phyloP scores from a whole-genome alignment of 1,140 invertebrate species.

The Cydia splendana region DNA sequence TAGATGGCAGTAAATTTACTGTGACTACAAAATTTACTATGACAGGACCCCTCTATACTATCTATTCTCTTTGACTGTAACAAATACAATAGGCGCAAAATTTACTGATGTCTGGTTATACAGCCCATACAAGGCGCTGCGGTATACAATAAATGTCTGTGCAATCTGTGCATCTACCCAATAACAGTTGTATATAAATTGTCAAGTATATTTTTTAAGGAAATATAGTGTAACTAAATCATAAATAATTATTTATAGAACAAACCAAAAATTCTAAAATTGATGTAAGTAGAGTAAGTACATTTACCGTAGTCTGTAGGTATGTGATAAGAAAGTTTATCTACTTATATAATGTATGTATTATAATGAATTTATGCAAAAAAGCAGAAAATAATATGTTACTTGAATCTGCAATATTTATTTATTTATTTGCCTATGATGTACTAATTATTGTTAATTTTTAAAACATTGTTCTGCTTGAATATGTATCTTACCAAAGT shows the following conservation, averaged over 20 bases:
- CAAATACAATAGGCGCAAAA: no score
- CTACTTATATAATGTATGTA: background rate
- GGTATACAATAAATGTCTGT: no score
- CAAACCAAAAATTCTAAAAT: constrained; percentile 15
- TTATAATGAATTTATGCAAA: background rate
- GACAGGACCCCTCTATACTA: no score
- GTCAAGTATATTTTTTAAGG: background rate
- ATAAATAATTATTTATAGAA: background rate
- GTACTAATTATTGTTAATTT: background rate
- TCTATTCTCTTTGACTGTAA: no score
- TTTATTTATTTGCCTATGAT: background rate
- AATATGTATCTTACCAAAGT: background rate
- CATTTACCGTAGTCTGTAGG: background rate
- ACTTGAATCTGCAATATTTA: background rate
- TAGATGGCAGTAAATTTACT: no score
- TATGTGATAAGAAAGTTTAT: background rate
- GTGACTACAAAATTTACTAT: no score
- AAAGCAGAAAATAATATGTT: background rate
- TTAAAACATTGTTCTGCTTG: background rate
- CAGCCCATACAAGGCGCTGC: no score
- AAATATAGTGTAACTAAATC: background rate
- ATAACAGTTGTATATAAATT: no score
- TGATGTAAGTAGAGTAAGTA: background rate
- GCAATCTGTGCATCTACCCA: no score
- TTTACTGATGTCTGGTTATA: no score